Conservation (phyloP, 2,113 vertebrate genomes). For the Sapayoa aenigma region DNA sequence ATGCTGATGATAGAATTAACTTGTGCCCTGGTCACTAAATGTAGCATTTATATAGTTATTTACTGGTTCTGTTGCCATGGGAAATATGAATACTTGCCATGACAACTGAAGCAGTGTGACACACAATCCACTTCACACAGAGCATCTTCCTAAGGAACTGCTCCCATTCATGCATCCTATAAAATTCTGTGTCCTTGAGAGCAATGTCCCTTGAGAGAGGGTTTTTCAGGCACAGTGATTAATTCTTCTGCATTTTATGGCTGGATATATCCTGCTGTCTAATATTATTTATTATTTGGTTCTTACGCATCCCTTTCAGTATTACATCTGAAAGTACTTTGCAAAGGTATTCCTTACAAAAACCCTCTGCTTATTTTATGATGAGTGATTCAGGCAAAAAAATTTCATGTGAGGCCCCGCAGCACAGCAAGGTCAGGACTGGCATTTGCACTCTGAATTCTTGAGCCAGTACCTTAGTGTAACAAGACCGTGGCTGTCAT, state of each 20-base stretch:
- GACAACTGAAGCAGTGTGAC: constrained; percentile 43
- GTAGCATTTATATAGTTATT: constrained; percentile 24
- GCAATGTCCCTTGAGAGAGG: neutral
- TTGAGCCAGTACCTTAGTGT: neutral
- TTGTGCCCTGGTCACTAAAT: constrained; percentile 5
- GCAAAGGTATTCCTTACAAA: neutral
- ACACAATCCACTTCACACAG: neutral
- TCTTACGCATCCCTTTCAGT: neutral
- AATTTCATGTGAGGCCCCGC: fast-evolving
- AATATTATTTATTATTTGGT: neutral
- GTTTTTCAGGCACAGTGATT: neutral
- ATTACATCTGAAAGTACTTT: neutral
- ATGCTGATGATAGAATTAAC: neutral
- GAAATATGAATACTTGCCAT: constrained; percentile 55
- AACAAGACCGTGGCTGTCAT: neutral
- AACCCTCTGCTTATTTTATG: neutral
- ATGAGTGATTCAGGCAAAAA: neutral
- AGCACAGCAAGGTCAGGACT: neutral
- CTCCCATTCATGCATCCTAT: neutral
- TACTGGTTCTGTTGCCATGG: constrained; percentile 59
- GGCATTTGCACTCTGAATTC: neutral
- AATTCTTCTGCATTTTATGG: neutral
- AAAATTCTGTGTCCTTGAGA: neutral
- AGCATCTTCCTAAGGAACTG: neutral
- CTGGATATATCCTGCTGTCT: neutral